Evolutionary conservation across 2,113 vertebrate genomes (phyloP), one percentile per base, ranked within the genome.

Genomic region (Regulus satrapa): DNA sequence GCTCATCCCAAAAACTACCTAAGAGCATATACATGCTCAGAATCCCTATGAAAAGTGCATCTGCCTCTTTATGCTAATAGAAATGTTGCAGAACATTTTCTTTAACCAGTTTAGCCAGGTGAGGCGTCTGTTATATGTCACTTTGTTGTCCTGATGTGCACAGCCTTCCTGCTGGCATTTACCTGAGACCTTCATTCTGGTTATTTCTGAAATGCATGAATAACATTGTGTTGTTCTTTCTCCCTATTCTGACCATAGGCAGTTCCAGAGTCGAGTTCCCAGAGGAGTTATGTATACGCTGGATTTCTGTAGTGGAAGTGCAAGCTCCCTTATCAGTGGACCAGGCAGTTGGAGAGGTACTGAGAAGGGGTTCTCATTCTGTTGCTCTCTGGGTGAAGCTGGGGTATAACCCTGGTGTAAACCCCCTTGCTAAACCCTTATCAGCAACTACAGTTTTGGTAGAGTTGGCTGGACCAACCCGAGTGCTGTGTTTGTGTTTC

Each of bases 101-200:
- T 45, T 41, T 14, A 85, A 59, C 25, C 26, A 48, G 45, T 91
- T 91, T 54, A 54, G 32, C 18, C 19, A 55, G 52, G 52, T 49
- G 51, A 55, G 8, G 71, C 1, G 0, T 67, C 58, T 80, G 4
- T 51, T 51, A 4, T 0, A 1, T 59, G 5, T 38, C 5, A 7
- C 32, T 85, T 67, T 46, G 54, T 10, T 71, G 45, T 72, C 17
- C 15, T 61, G 54, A 56, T 45, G 51, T 9, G 34, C 4, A 2
- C 51, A 73, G 46, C 21, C 31, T 66, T 76, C 31, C 31, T 10
- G 8, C 77, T 51, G 24, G 9, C 34, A 11, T 79, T 71, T 16
- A 6, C 32, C 23, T 1, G 24, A 64, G 45, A n/a, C 31, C 34
- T 64, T 28, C 2, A 4, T 56, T 59, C 56, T 59, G 43, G 28